Base-by-base conservation (phyloP, 2,797 vertebrate species). In the Geotrypetes seraphini region DNA sequence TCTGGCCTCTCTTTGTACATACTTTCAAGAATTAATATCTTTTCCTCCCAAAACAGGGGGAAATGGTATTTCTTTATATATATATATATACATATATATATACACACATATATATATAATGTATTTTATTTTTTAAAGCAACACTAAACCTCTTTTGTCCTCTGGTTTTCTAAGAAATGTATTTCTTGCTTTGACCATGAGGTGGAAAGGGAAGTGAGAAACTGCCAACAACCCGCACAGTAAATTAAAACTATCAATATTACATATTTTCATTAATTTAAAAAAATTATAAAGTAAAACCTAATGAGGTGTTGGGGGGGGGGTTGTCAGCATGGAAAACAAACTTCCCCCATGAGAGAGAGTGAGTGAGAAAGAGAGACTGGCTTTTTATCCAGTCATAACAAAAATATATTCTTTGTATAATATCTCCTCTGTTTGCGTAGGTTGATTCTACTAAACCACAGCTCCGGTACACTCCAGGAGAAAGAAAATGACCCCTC, bases 321-420 rank as follows among this genome's bases (percentile, higher is more conserved):
- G 54, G 53, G n/a, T n/a, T n/a, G n/a, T n/a, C n/a, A 8, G 4
- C n/a, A 11, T 22, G 22, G 22, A n/a, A 22, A 9, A 8, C 22
- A 22, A 22, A 8, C n/a, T n/a, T n/a, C n/a, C n/a, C n/a, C n/a
- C n/a, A n/a, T n/a, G n/a, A n/a, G 39, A 47, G 61, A 53, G 60
- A 71, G 67, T 68, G 71, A 75, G 74, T 50, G 59, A 57, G 71
- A 75, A 81, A 71, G 67, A 74, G 53, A 65, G 78, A 77, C 84
- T 66, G 80, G 78, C 63, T 62, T 53, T 64, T 54, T 57, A 63
- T 39, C 72, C 81, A 84, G 85, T 65, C 46, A 66, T 78, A 79
- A 85, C 75, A 85, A 75, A 79, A 90, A 84, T 87, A 88, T 74
- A 83, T 83, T 85, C 80, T 87, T 86, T 92, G 84, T 87, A 84